Percentiles rank a stretch among this genome's conserved stretches.
phyloP scores from a whole-genome alignment of 2,797 vertebrate species.

The Basileuterus tristriatus region DNA sequence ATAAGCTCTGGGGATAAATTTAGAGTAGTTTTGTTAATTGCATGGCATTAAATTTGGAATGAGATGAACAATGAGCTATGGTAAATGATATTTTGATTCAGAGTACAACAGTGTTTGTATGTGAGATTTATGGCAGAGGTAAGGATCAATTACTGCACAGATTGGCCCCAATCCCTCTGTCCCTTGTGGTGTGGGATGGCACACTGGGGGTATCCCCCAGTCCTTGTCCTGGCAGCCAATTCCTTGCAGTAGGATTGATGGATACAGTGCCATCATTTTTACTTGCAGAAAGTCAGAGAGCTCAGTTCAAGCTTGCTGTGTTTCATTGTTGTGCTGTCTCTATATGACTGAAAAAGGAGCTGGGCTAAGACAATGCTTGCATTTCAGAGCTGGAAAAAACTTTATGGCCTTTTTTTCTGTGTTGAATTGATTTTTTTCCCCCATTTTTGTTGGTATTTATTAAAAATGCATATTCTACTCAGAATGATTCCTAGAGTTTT shows the following conservation, averaged over 20 bases:
- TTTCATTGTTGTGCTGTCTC: neutral
- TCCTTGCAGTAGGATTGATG: neutral
- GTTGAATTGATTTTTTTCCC: neutral
- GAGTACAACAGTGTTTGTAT: neutral
- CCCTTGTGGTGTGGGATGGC: neutral
- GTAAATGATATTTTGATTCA: constrained; percentile 1
- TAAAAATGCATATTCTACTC: neutral
- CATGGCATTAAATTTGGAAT: neutral
- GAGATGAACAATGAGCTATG: neutral
- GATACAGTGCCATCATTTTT: neutral
- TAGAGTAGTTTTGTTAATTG: neutral
- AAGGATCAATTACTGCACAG: neutral
- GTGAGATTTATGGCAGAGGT: neutral
- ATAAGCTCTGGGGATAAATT: neutral
- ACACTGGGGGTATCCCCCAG: neutral
- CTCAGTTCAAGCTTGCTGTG: neutral
- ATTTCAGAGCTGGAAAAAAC: neutral
- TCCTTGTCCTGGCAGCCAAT: neutral
- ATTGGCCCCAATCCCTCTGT: neutral
- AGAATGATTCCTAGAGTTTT: neutral
- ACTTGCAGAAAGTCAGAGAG: neutral
- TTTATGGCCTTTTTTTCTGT: neutral
- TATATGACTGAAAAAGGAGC: neutral
- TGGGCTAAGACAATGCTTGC: neutral
- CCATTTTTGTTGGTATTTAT: neutral